phyloP scores from a whole-genome alignment of 37 sponge, comb jelly and placozoan genomes.

The Crambe crambe region DNA sequence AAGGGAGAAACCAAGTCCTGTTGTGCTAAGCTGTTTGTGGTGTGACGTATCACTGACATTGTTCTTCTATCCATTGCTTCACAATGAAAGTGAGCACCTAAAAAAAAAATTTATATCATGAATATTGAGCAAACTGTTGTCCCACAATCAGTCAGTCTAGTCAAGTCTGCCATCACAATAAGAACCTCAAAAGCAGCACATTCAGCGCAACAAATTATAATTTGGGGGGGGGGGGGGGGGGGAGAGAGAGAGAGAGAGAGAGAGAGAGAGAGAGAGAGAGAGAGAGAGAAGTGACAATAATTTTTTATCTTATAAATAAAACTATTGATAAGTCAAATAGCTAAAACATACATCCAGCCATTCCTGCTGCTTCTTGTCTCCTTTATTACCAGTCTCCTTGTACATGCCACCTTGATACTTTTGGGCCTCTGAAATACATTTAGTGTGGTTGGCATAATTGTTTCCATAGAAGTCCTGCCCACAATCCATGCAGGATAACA shows the following conservation, averaged over 20 bases:
- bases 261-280: no score
- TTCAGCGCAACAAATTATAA: no score
- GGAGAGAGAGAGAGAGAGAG: no score
- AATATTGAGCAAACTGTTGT: background rate
- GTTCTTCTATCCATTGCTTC: slow-evolving; percentile 39
- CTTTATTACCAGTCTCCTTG: slow-evolving; percentile 53
- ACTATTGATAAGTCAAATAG: background rate
- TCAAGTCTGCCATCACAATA: no score
- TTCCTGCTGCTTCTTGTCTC: slow-evolving; percentile 89
- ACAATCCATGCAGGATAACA: slow-evolving; percentile 98
- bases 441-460: slow-evolving; percentile 82
- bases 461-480: slow-evolving; percentile 91
- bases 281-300: no score
- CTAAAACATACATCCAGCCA: slow-evolving; percentile 83
- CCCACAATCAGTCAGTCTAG: no score
- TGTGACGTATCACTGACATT: slow-evolving; percentile 46
- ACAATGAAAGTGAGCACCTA: slow-evolving; percentile 49
- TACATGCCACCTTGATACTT: slow-evolving; percentile 95
- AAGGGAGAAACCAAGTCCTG: background rate
- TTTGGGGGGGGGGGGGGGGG: no score
- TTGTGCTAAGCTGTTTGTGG: slow-evolving; percentile 8
- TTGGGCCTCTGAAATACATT: slow-evolving; percentile 94
- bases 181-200: no score
- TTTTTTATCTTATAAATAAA: no score
- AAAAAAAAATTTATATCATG: no score